Conservation (phyloP, 1,140 invertebrate genomes). For the Plutomurus gul region DNA sequence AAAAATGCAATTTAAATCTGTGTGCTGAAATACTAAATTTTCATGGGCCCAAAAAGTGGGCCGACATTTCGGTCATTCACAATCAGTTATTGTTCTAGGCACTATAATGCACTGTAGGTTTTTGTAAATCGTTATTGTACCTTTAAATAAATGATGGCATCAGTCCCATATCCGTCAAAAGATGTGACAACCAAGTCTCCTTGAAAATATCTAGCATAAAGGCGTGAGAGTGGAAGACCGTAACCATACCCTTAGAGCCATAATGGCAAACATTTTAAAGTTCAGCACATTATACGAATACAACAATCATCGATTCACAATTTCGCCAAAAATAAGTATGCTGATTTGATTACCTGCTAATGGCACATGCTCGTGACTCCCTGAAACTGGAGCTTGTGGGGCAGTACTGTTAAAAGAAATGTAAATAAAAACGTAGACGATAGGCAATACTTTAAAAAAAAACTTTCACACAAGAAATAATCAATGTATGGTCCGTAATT, state of each 20-base stretch:
- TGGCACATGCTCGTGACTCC: constrained; percentile 78
- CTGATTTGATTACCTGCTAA: constrained; percentile 74
- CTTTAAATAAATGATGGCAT: constrained; percentile 95
- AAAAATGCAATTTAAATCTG: too few species aligned
- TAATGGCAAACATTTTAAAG: constrained; percentile 34
- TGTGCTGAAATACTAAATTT: too few species aligned
- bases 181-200: constrained; percentile 91
- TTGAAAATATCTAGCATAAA: constrained; percentile 98
- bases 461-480: too few species aligned
- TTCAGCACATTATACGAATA: background rate
- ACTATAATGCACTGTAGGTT: background rate
- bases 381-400: constrained; percentile 82
- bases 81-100: too few species aligned
- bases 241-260: constrained; percentile 86
- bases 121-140: constrained; percentile 64
- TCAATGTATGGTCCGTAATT: too few species aligned
- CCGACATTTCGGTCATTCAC: too few species aligned
- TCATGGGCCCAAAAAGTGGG: too few species aligned
- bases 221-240: constrained; percentile 90
- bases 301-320: background rate
- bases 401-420: too few species aligned
- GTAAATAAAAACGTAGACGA: too few species aligned
- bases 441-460: too few species aligned
- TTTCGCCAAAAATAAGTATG: too few species aligned
- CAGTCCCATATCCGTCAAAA: constrained; percentile 95